Percentiles rank a stretch among this genome's conserved stretches.
These are phyloP conservation scores for Sebastes umbrosus DNA, from an alignment of 2,797 vertebrate genomes.

Conservation along the genomic window DNA sequence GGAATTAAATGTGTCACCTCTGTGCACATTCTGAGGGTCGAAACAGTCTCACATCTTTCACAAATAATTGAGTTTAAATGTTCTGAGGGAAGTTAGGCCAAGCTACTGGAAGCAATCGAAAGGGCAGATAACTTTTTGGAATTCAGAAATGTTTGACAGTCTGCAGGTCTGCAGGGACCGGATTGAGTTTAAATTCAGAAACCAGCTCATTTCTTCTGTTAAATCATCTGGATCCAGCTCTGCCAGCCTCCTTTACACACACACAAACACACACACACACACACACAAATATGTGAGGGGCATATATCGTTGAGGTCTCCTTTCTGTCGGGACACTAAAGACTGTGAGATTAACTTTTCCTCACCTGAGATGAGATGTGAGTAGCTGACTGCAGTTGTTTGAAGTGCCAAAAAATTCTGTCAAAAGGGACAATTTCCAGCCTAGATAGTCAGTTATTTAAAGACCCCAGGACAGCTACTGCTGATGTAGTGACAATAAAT, in stretches of 20 bases:
- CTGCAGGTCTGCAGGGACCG: not conserved
- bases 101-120: not conserved
- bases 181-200: conserved; percentile 41
- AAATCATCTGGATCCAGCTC: conserved; percentile 48
- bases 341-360: too few relatives aligned
- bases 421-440: too few relatives aligned
- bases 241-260: too few relatives aligned
- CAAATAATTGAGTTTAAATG: not conserved
- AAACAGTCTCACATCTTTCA: not conserved
- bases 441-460: too few relatives aligned
- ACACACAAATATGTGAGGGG: not conserved
- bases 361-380: too few relatives aligned
- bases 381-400: too few relatives aligned
- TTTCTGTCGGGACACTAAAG: too few relatives aligned
- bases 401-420: too few relatives aligned
- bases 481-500: too few relatives aligned
- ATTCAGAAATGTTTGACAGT: conserved; percentile 23
- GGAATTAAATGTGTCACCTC: not conserved
- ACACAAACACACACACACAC: not conserved
- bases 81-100: not conserved
- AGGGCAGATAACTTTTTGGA: conserved; percentile 5
- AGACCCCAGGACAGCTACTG: too few relatives aligned
- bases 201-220: conserved; percentile 31
- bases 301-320: too few relatives aligned
- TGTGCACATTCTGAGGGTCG: not conserved